Evolutionary conservation across 2,113 vertebrate species (phyloP).

Genomic region (Caretta caretta): DNA sequence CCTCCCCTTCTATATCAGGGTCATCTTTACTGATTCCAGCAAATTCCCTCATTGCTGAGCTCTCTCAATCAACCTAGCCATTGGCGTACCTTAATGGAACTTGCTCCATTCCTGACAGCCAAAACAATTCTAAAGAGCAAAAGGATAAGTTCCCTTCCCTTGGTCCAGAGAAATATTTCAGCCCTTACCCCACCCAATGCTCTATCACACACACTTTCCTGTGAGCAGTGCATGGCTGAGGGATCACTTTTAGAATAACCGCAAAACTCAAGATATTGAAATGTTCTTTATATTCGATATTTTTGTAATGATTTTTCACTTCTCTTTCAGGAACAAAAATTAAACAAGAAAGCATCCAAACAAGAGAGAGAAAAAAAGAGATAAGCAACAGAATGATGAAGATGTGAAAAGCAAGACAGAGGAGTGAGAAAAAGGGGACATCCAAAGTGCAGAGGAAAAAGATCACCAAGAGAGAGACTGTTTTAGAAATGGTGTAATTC

Average conservation of each 20-base stretch:
- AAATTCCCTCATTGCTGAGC: background rate
- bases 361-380: background rate
- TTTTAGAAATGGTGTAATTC: slow-evolving; percentile 44
- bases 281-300: background rate
- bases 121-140: background rate
- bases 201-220: background rate
- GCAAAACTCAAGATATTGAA: background rate
- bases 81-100: background rate
- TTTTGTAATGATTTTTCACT: background rate
- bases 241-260: background rate
- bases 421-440: background rate
- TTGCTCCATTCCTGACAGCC: background rate
- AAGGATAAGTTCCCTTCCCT: background rate
- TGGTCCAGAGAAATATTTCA: background rate
- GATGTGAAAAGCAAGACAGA: background rate
- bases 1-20: background rate
- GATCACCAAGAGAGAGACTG: background rate
- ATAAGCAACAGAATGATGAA: slow-evolving; percentile 24
- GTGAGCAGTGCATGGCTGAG: background rate
- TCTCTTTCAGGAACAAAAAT: slow-evolving; percentile 21
- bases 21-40: background rate
- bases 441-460: background rate
- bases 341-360: background rate
- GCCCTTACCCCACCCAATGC: background rate
- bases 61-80: background rate